Evolutionary conservation across 1,140 invertebrate genomes (phyloP).

Genomic region (Aphaenogaster rudis): DNA sequence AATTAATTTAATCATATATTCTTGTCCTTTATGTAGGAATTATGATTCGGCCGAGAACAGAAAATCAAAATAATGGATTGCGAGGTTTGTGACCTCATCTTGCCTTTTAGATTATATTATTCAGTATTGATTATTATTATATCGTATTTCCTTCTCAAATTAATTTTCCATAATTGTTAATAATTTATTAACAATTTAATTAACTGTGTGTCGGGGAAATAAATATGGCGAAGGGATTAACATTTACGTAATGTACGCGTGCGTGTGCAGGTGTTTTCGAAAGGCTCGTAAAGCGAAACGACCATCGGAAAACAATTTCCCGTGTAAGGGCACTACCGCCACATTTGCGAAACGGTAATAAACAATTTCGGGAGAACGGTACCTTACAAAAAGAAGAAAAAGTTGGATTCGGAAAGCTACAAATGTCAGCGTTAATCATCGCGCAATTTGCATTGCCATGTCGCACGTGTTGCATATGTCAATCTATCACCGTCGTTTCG

Average conservation of each 20-base stretch:
- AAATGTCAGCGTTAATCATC: slow-evolving; percentile 15
- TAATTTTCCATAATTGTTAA: slow-evolving; percentile 29
- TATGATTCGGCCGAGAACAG: neutral
- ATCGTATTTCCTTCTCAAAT: slow-evolving; percentile 2
- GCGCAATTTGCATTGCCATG: neutral
- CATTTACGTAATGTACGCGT: neutral
- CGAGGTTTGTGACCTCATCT: neutral
- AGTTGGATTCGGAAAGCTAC: slow-evolving; percentile 23
- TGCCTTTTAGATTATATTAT: neutral
- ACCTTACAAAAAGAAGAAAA: neutral
- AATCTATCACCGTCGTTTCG: slow-evolving; percentile 14
- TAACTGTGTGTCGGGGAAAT: neutral
- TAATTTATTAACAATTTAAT: slow-evolving; percentile 36
- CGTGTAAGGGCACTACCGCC: slow-evolving; percentile 4
- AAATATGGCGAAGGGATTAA: slow-evolving; percentile 32
- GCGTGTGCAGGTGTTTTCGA: slow-evolving; percentile 39
- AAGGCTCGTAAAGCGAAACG: slow-evolving; percentile 52
- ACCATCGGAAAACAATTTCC: slow-evolving; percentile 41
- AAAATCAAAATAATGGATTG: slow-evolving; percentile 1
- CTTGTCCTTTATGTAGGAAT: neutral
- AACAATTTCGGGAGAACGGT: slow-evolving; percentile 14
- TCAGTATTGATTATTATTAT: slow-evolving; percentile 28
- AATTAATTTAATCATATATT: neutral
- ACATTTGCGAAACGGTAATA: slow-evolving; percentile 34
- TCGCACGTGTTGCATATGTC: neutral